phyloP scores from a whole-genome alignment of 2,797 vertebrate genomes.

The Hydrophis major region DNA sequence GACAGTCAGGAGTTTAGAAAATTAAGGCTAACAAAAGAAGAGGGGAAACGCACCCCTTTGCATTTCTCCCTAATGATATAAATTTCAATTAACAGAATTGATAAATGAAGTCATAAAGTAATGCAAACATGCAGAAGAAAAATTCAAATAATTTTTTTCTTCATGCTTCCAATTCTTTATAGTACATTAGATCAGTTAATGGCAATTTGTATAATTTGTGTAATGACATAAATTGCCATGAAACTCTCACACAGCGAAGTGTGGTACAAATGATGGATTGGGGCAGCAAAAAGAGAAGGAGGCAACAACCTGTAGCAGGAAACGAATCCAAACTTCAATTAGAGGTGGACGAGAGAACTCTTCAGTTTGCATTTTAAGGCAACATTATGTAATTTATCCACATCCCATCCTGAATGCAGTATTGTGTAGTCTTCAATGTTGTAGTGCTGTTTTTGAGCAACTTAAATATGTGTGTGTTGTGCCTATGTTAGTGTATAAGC shows the following conservation, averaged over 20 bases:
- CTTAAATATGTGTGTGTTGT: background rate
- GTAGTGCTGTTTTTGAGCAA: background rate
- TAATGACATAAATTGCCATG: conserved; percentile 74
- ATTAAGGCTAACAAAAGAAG: conserved; percentile 43
- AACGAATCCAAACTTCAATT: background rate
- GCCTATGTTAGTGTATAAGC: background rate
- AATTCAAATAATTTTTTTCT: conserved; percentile 69
- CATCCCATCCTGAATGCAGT: background rate
- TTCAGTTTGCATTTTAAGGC: background rate
- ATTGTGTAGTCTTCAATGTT: background rate
- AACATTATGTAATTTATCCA: background rate
- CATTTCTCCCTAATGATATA: conserved; percentile 59
- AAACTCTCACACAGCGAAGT: conserved; percentile 65
- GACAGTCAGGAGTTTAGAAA: conserved; percentile 46
- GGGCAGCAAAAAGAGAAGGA: conserved; percentile 47
- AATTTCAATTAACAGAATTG: conserved; percentile 68
- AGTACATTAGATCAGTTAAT: conserved; percentile 76
- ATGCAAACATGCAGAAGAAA: conserved; percentile 69
- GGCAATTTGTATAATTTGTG: conserved; percentile 76
- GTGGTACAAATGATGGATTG: conserved; percentile 72
- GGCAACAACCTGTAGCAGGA: background rate
- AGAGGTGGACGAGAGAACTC: background rate
- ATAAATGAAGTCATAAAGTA: conserved; percentile 70
- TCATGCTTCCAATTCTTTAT: conserved; percentile 73
- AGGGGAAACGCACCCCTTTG: conserved; percentile 33